Base-by-base conservation (phyloP, 1,140 invertebrate species). In the Eueides isabella region DNA sequence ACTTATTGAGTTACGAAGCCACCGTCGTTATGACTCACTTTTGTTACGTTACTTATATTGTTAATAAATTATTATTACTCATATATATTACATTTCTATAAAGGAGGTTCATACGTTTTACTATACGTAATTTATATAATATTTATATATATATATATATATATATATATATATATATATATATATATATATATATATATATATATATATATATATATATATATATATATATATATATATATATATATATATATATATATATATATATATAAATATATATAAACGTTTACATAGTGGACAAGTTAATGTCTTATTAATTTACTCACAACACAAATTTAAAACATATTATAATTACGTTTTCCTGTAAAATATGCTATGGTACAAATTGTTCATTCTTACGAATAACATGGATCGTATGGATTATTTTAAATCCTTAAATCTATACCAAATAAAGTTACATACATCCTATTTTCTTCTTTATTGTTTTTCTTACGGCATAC, bases 81-180 rank as follows among this genome's bases (percentile, higher is more conserved):
- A 7, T 55, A 26, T 55, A 26, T 55, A 55, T 55, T 55, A 23
- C 48, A 55, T 55, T 55, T 55, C n/a, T 26, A 55, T 26, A 55
- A 26, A 26, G 1, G 7, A 23, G 41, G 14, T 26, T 55, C 11
- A 55, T 55, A 26, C 48, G 3, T 26, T 55, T 9, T 26, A 4
- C 11, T 26, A 55, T 55, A 26, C 41, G 41, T 48, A 48, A 23
- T 16, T 19, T 48, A 2, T 48, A 48, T 48, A 48, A 48, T 48
- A 48, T 48, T 48, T 19, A 7, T 48, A 9, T 19, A 48, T 38
- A 16, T 5, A 12, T 38, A 44, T 4, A 19, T 31, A 31, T 31
- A 31, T 7, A 31, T 31, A 31, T 31, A 64, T n/a, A 64, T 33
- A 6, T 38, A 38, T 12, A 38, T 12, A 11, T 2, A n/a, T n/a